Evolutionary conservation across 2,888 invertebrate species (phyloP), one percentile per base, ranked within the genome.

Genomic region (Limnephilus rhombicus): DNA sequence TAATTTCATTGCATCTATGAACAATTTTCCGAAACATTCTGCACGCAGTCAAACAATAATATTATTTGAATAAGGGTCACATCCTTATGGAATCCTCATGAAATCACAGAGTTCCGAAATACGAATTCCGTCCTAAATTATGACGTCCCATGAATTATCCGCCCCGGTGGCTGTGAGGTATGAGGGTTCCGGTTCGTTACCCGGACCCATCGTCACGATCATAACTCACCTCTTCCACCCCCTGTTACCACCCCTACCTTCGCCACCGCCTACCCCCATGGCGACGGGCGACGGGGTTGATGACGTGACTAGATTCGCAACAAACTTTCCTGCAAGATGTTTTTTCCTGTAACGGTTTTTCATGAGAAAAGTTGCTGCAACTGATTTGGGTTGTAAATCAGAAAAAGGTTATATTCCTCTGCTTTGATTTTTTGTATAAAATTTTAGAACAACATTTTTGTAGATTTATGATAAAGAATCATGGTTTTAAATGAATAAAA

Each of bases 181-280:
- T 29, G 87, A 87, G 87, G 87, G 87, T 87, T 53, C 29, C 87
- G 87, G 87, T 87, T 87, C 87, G 87, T 87, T 87, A 87, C 87
- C 68, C 86, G 68, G 31, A 24, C 68, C 31, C 31, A 31, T 68
- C 87, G 87, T 87, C 87, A 68, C 87, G 87, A 68, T 18, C 87
- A 68, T 68, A 53, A 29, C 87, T 87, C 87, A 87, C 87, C 87
- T 31, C 34, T 12, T 29, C 53, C 87, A 12, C 49, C 29, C 29
- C 85, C 3, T 85, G 31, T 15, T 34, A 34, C 29, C 87, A n/a
- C 31, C 29, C 24, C 85, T 4, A 34, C 45, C 41, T 41, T 2
- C 29, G 29, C 15, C 34, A 37, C n/a, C 37, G n/a, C 85, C n/a
- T 41, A 7, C 37, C 37, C 85, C 41, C 85, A 7, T 18, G n/a